Evolutionary conservation across 2,113 vertebrate species (phyloP).

Genomic region (Sander lucioperca): DNA sequence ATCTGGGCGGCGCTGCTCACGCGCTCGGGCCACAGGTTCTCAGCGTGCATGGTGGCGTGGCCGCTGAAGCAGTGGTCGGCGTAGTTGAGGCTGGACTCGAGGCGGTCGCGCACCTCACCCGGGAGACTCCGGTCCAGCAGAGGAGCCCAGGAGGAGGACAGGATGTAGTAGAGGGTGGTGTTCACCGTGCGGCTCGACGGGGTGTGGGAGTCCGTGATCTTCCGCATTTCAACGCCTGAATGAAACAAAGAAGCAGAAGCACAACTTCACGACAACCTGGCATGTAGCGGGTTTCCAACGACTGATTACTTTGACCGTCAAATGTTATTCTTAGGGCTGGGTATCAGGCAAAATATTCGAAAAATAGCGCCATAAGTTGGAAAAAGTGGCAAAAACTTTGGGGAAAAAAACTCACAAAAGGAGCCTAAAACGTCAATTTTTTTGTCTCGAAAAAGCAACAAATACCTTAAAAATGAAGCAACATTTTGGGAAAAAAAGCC

Average conservation of each 20-base stretch:
- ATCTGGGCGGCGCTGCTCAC: constrained; percentile 87
- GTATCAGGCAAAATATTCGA: too few relatives aligned
- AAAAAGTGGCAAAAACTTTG: too few relatives aligned
- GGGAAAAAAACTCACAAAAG: too few relatives aligned
- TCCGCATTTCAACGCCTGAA: constrained; percentile 94
- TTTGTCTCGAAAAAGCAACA: too few relatives aligned
- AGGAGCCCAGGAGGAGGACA: constrained; percentile 89
- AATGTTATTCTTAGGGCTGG: background rate
- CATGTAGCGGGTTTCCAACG: background rate
- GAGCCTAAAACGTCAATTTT: too few relatives aligned
- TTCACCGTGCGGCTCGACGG: constrained; percentile 94
- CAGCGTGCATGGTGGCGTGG: constrained; percentile 96
- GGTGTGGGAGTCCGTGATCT: constrained; percentile 92
- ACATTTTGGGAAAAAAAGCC: too few relatives aligned
- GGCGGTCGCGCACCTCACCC: constrained; percentile 85
- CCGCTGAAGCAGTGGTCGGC: constrained; percentile 98
- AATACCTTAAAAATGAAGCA: too few relatives aligned
- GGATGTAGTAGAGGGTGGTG: constrained; percentile 94
- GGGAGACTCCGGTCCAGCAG: constrained; percentile 86
- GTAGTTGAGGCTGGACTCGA: constrained; percentile 92
- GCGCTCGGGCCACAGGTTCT: constrained; percentile 93
- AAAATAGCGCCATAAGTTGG: too few relatives aligned
- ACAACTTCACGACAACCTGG: background rate
- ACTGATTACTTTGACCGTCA: background rate
- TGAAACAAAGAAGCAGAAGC: background rate